phyloP scores from a whole-genome alignment of 1,140 invertebrate species.

The Zeugodacus cucurbitae region DNA sequence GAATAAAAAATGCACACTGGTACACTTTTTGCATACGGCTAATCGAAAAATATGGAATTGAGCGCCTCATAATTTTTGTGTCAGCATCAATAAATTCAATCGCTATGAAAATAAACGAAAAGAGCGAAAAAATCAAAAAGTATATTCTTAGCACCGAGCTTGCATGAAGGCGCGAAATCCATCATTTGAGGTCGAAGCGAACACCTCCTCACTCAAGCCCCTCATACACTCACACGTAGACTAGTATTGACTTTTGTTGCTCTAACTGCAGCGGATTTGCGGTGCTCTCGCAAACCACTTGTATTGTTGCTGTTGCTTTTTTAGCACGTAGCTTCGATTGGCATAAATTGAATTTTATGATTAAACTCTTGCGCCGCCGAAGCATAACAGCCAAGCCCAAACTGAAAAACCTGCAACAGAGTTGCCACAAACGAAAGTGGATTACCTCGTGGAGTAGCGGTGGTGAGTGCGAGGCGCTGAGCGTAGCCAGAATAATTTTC shows the following conservation, averaged over 20 bases:
- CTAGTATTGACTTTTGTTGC: not conserved
- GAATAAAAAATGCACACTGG: too few species aligned
- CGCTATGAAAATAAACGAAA: not conserved
- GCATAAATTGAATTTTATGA: constrained; percentile 39
- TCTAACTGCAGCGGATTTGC: not conserved
- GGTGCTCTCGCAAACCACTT: not conserved
- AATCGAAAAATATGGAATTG: not conserved
- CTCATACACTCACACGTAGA: not conserved
- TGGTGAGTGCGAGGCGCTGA: not conserved
- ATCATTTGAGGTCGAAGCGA: not conserved
- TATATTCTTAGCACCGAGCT: not conserved
- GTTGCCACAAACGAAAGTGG: constrained; percentile 26
- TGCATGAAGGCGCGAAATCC: not conserved
- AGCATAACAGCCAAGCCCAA: not conserved
- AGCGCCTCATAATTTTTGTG: not conserved
- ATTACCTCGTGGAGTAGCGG: not conserved
- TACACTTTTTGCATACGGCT: too few species aligned
- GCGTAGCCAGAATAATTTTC: not conserved
- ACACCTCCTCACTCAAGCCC: not conserved
- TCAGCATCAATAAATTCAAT: not conserved
- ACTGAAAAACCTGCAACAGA: constrained; percentile 1
- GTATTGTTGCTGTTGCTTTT: not conserved
- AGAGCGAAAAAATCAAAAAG: not conserved
- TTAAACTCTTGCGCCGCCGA: not conserved
- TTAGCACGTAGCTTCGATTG: constrained; percentile 4